Base-by-base conservation (phyloP, 2,888 invertebrate genomes). In the Lepas anatifera region DNA sequence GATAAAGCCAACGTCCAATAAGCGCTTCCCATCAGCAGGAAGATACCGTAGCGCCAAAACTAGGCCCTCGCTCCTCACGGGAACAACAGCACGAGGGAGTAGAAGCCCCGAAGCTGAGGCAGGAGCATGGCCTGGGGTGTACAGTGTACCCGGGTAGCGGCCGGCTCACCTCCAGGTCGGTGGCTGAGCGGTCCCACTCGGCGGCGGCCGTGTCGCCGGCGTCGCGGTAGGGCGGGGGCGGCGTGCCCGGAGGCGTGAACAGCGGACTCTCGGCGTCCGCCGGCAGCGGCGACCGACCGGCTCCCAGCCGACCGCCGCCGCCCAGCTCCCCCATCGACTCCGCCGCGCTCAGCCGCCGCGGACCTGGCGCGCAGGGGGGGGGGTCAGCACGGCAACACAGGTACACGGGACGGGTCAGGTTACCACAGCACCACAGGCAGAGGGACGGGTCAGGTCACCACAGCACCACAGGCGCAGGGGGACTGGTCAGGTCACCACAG, bases 211-310 rank as follows among this genome's bases (percentile, higher is more conserved):
- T 39, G 13, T 37, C 66, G 13, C 25, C 25, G 39, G 39, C 27
- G 66, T 39, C 39, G 39, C 71, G 70, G 80, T 92, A 92, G 1
- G 92, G 92, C 29, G 92, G 92, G 27, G 92, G 92, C 58, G 92
- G 92, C n/a, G 92, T 92, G 69, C 92, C 91, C 2, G 91, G 89
- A 67, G 90, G 90, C 29, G 89, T 87, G 80, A 76, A 75, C 81
- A 25, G 74, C 71, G 74, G 75, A 78, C 76, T 79, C 79, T 46
- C 79, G 77, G 72, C 82, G 82, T 79, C 81, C 79, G 48, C 78
- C 73, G 32, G 73, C 76, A 70, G 69, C 72, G 72, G 63, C 73
- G 71, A 70, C 73, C 74, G 64, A 68, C 68, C 52, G n/a, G n/a
- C n/a, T n/a, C n/a, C n/a, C 52, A 73, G 71, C 70, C 73, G 75